Percentiles rank a stretch among this genome's conserved stretches.
phyloP scores from a whole-genome alignment of 2,888 invertebrate genomes.

The Tipula lateralis region DNA sequence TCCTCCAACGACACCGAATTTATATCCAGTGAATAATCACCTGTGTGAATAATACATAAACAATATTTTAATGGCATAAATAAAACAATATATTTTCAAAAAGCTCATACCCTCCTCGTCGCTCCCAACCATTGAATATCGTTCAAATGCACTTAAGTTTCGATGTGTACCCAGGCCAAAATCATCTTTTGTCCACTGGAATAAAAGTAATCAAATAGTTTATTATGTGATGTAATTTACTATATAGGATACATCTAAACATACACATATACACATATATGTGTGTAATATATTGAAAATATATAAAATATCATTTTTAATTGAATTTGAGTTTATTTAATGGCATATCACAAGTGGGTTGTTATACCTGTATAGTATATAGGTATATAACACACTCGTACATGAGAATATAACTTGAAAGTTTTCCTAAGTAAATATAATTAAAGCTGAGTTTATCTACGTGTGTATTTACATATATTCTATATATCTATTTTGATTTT shows the following conservation, averaged over 20 bases:
- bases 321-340: neutral
- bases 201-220: too few species aligned
- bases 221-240: neutral
- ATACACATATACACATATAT: neutral
- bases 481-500: neutral
- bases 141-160: constrained; percentile 83
- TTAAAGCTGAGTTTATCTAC: neutral
- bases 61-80: constrained; percentile 26
- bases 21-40: constrained; percentile 88
- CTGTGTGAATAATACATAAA: constrained; percentile 50
- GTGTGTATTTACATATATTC: neutral
- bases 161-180: constrained; percentile 90
- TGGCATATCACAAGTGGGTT: neutral
- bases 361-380: too few species aligned
- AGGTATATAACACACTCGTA: neutral
- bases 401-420: neutral
- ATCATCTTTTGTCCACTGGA: constrained; percentile 87
- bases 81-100: too few species aligned
- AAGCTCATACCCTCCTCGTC: constrained; percentile 80
- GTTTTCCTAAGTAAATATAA: neutral
- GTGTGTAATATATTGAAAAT: neutral
- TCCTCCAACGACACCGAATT: constrained; percentile 86
- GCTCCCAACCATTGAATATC: constrained; percentile 94
- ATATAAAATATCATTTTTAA: neutral
- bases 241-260: neutral